Base-by-base conservation (phyloP, 2,113 vertebrate genomes). In the Fulica atra region DNA sequence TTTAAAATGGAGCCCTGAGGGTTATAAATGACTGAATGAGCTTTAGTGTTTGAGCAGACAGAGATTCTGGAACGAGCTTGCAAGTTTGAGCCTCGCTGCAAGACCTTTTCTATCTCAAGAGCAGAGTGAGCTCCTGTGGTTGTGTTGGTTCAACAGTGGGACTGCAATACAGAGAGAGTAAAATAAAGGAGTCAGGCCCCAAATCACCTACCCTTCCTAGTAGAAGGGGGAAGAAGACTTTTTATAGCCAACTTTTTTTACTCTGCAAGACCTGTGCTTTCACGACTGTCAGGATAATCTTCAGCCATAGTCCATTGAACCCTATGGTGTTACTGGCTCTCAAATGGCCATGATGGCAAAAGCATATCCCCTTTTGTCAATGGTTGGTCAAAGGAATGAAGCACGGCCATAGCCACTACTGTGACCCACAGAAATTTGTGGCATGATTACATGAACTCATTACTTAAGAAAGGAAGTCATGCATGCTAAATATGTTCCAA, bases 401-500 rank as follows among this genome's bases (percentile, higher is more conserved):
- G 89, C 28, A 35, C n/a, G 89, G 57, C 48, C 84, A 16, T 36
- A 79, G 50, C 81, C 88, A 69, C 93, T 69, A 85, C 74, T 93
- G 85, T 80, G 91, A 92, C 94, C 93, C 81, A 61, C 84, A 88
- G 89, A 96, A 91, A 88, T 85, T 53, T 85, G 70, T 66, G 83
- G 83, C 93, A 80, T 54, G 59, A 93, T 77, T 91, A 96, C 89
- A 92, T 89, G 84, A 89, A 94, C 85, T 96, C 89, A 89, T 95
- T 95, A 96, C 95, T 96, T 86, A 93, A 81, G 95, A 95, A 95
- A 93, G 81, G 95, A 95, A 96, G 77, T 97, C 89, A 96, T 95
- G 95, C 93, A 96, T 92, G 57, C 91, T 96, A 95, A 97, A 66
- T 91, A 86, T 56, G 93, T 95, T 97, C 96, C 94, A 96, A 97